Base-by-base conservation (phyloP, 2,888 invertebrate species). In the Scaptodrosophila latifasciaeformis region DNA sequence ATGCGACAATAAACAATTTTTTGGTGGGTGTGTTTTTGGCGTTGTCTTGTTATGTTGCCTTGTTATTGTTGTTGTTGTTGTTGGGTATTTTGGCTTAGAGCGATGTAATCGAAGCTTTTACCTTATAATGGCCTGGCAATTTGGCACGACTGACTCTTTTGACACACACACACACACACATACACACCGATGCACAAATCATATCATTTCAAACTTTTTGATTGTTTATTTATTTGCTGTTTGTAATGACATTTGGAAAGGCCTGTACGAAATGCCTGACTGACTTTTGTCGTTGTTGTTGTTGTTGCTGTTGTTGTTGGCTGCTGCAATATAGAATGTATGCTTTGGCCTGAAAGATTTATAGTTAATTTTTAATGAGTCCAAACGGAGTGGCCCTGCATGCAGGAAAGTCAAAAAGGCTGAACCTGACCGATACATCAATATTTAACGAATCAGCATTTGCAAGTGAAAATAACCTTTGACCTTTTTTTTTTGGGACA, bases 91-190 rank as follows among this genome's bases (percentile, higher is more conserved):
- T 59, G 66, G 60, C 27, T 42, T 24, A 19, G 40, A 10, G 42
- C 34, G 46, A 40, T 67, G 59, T 62, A 71, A 75, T 71, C 79
- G 72, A 39, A 51, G 63, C 79, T 66, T 69, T 71, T 66, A 75
- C 59, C 58, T 50, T 54, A 35, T 71, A 78, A 78, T 71, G 69
- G 72, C 60, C 48, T 44, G 57, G 65, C 72, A 68, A 75, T 78
- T 71, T 72, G 54, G 34, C 54, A 52, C 49, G 60, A 63, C 65
- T n/a, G n/a, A n/a, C n/a, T n/a, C n/a, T n/a, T n/a, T n/a, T n/a
- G n/a, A n/a, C n/a, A n/a, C n/a, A n/a, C n/a, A n/a, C n/a, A n/a
- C n/a, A n/a, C n/a, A n/a, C n/a, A n/a, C n/a, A n/a, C n/a, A n/a
- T n/a, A n/a, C n/a, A n/a, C n/a, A n/a, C n/a, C n/a, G n/a, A n/a